Base-by-base conservation (phyloP, 1,140 invertebrate genomes). In the Popillia japonica region DNA sequence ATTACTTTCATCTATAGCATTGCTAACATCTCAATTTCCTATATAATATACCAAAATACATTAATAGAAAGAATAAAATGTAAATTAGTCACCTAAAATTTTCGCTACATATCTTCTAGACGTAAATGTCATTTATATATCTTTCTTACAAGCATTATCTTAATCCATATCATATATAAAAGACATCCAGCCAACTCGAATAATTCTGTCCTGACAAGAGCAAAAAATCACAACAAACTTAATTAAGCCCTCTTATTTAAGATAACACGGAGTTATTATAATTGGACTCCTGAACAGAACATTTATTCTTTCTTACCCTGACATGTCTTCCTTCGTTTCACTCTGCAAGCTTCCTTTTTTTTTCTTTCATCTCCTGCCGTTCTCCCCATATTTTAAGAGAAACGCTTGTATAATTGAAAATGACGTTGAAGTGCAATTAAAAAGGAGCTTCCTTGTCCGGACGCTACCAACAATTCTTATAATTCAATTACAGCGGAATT, bases 341-440 rank as follows among this genome's bases (percentile, higher is more conserved):
- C 61, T 64, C 22, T 64, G 61, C 61, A 3, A 64, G 61, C 22
- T 64, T 9, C 10, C 61, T 17, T 2, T 27, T 64, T 64, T 64
- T 64, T 64, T 22, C 10, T 23, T 64, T 22, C 61, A 6, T 64
- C 17, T 9, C 0, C 61, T 9, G 61, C 17, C n/a, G n/a, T 27
- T 64, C 61, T 27, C 61, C 22, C 22, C 61, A 64, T 64, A 64
- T 64, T 27, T 64, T 27, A 64, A 64, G 61, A 64, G n/a, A 64
- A 20, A 64, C 61, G 61, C 61, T 64, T 64, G 61, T 64, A 64
- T 64, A 64, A 64, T 64, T 64, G 61, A 64, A 64, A 64, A 64
- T 64, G 61, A 64, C 61, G 61, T 64, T 64, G 61, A 64, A 64
- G 61, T 64, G 61, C 61, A 64, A 64, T 64, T 64, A 64, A 64